These are phyloP conservation scores for Paedocypris sp. DNA, from an alignment of 2,113 vertebrate genomes.

Conservation along the genomic window DNA sequence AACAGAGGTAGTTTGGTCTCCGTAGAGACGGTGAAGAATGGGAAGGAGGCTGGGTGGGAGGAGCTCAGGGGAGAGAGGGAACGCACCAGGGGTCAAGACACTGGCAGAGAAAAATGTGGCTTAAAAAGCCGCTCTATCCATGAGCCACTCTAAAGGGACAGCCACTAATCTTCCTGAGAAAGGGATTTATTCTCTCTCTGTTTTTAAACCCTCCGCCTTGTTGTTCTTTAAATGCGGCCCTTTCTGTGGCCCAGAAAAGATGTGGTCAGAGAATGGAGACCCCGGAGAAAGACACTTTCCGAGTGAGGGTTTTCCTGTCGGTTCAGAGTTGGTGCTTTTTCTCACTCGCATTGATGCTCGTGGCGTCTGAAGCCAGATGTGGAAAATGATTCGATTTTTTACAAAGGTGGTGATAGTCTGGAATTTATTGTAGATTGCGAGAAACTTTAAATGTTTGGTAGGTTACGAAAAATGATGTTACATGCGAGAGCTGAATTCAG, in stretches of 20 bases:
- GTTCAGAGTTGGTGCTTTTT: too few species aligned
- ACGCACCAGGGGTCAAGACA: constrained; percentile 53
- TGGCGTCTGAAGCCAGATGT: too few species aligned
- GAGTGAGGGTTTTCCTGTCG: too few species aligned
- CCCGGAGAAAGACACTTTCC: too few species aligned
- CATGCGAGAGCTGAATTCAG: too few species aligned
- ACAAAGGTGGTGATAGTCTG: too few species aligned
- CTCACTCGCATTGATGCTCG: too few species aligned
- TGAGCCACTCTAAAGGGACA: constrained; percentile 55
- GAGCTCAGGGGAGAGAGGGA: constrained; percentile 29
- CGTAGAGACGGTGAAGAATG: constrained; percentile 52
- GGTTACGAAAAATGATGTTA: too few species aligned
- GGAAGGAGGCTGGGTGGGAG: constrained; percentile 27
- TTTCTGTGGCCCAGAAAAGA: constrained; percentile 46
- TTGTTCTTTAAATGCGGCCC: constrained; percentile 56
- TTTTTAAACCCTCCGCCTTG: constrained; percentile 5
- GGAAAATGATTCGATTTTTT: too few species aligned
- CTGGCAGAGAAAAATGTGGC: constrained; percentile 67
- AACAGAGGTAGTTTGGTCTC: constrained; percentile 42
- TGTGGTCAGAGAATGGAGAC: constrained; percentile 12
- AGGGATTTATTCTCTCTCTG: constrained; percentile 50
- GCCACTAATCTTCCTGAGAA: constrained; percentile 71
- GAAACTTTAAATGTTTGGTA: too few species aligned
- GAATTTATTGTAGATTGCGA: too few species aligned
- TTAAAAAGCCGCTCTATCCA: constrained; percentile 46